These are phyloP conservation scores for Dendronephthya gigantea DNA, from an alignment of 64 coral and sea anemone genomes.

Conservation along the genomic window DNA sequence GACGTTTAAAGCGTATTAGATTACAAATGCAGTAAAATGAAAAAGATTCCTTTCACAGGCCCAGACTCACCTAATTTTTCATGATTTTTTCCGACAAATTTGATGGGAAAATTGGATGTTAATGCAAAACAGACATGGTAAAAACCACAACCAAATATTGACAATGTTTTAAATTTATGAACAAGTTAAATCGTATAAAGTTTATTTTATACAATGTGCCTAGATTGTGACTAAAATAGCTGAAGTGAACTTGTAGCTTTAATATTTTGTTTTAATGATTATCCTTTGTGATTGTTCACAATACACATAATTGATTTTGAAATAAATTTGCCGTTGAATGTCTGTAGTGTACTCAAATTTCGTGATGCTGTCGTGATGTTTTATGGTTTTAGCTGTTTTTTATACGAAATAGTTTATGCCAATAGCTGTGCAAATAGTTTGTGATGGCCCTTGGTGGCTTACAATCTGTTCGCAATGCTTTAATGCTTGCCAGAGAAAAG, in stretches of 20 bases:
- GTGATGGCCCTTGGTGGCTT: background rate
- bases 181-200: too few species aligned
- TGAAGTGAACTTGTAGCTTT: background rate
- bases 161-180: too few species aligned
- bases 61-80: too few species aligned
- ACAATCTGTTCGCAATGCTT: background rate
- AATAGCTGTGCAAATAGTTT: background rate
- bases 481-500: background rate
- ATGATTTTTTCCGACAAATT: background rate
- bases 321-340: too few species aligned
- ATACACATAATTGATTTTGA: background rate
- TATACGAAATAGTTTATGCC: too few species aligned
- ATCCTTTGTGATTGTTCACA: background rate
- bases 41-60: too few species aligned
- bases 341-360: background rate
- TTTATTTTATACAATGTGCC: background rate
- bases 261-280: conserved; percentile 2
- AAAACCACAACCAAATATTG: too few species aligned
- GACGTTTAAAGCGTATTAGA: background rate
- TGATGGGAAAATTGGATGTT: background rate
- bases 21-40: background rate
- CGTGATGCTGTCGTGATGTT: background rate
- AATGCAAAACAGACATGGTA: too few species aligned
- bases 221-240: too few species aligned
- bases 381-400: too few species aligned